Conservation (phyloP, 2,113 vertebrate genomes). For the Piaya cayana region DNA sequence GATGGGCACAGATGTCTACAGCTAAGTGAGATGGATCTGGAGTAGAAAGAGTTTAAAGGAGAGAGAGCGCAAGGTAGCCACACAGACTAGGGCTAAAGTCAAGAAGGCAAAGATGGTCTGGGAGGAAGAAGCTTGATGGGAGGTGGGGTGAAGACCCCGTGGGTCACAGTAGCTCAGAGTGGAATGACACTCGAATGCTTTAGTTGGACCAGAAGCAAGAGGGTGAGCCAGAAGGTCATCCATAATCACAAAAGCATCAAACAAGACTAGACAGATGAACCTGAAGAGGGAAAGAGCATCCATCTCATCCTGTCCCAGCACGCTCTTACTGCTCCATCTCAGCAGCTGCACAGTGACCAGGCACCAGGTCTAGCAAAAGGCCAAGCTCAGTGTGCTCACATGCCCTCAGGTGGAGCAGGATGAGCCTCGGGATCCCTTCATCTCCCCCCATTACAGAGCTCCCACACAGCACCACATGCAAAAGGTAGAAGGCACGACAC, state of each 20-base stretch:
- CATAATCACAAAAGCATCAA: not conserved
- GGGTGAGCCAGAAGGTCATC: not conserved
- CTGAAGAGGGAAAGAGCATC: not conserved
- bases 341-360: not conserved
- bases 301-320: rapidly evolving
- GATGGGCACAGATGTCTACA: not conserved
- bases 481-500: not conserved
- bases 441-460: not conserved
- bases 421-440: not conserved
- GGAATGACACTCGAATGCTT: not conserved
- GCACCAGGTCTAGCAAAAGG: not conserved
- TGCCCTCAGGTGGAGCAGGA: not conserved
- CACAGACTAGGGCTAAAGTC: not conserved
- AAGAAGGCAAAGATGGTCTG: not conserved
- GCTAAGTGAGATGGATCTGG: not conserved
- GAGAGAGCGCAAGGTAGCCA: not conserved
- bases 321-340: not conserved
- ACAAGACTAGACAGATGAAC: not conserved
- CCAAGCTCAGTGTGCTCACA: not conserved
- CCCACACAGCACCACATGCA: not conserved
- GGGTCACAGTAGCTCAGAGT: not conserved
- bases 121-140: not conserved
- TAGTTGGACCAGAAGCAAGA: not conserved
- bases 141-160: not conserved
- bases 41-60: not conserved